These are phyloP conservation scores for Forbesichthys agassizii DNA, from an alignment of 2,113 vertebrate genomes.

Conservation along the genomic window DNA sequence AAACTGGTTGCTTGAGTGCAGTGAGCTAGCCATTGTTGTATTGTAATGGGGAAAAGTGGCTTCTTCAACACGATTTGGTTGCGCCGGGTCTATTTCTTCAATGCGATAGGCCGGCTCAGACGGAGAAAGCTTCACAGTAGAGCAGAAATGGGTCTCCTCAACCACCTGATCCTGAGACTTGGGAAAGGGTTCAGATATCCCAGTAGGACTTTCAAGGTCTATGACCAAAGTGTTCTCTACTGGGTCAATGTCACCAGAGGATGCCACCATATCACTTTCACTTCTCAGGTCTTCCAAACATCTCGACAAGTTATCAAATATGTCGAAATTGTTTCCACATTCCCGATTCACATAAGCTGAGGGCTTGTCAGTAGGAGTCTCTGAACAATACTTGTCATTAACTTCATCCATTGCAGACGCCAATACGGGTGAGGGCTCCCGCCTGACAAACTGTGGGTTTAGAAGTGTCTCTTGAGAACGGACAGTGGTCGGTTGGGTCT, in stretches of 20 bases:
- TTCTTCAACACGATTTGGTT: not conserved
- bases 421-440: not conserved
- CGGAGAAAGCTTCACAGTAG: not conserved
- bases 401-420: not conserved
- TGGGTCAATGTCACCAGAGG: conserved; percentile 12
- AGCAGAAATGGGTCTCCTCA: not conserved
- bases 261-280: conserved; percentile 29
- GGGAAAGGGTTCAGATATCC: not conserved
- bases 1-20: not conserved
- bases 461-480: not conserved
- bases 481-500: not conserved
- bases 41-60: conserved; percentile 8
- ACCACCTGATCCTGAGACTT: not conserved
- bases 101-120: not conserved
- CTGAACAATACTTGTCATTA: not conserved
- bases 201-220: not conserved
- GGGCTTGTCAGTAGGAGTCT: not conserved
- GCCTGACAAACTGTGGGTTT: not conserved
- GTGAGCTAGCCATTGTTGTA: not conserved
- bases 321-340: conserved; percentile 9
- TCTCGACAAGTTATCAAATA: conserved; percentile 44
- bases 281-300: conserved; percentile 48
- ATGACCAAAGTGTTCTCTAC: not conserved
- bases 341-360: not conserved
- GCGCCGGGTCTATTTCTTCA: conserved; percentile 13